Percentiles rank a stretch among this genome's conserved stretches.
Conservation (phyloP, 2,113 vertebrate species). For the Oryzias curvinotus region DNA sequence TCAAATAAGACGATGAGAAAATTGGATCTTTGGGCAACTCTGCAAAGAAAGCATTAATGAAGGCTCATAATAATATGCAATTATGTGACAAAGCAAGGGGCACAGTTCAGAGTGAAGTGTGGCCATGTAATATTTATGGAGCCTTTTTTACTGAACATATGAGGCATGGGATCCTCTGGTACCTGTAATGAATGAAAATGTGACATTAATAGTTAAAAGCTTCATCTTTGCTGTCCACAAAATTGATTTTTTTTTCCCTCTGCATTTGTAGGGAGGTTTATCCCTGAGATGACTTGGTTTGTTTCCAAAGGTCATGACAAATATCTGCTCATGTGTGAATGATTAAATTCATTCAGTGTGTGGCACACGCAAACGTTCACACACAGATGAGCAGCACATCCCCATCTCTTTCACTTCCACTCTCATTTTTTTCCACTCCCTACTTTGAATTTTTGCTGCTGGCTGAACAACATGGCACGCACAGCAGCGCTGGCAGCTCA, state of each 20-base stretch:
- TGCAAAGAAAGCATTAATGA: conserved; percentile 15
- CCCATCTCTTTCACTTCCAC: conserved; percentile 1
- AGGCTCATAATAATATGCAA: conserved; percentile 48
- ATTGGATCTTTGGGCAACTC: conserved; percentile 59
- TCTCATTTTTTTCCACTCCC: conserved; percentile 22
- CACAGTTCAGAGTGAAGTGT: conserved; percentile 45
- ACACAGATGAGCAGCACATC: conserved; percentile 29
- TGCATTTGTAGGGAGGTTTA: conserved; percentile 60
- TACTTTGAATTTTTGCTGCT: conserved; percentile 55
- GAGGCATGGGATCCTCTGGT: conserved; percentile 8
- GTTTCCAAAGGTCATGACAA: conserved; percentile 75
- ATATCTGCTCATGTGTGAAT: conserved; percentile 71
- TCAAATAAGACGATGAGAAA: conserved; percentile 67
- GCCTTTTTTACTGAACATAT: conserved; percentile 23
- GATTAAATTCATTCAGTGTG: conserved; percentile 67
- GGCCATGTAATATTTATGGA: conserved; percentile 60
- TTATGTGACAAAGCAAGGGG: conserved; percentile 55
- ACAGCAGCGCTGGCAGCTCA: conserved; percentile 19
- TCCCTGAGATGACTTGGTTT: conserved; percentile 54
- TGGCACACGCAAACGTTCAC: conserved; percentile 27
- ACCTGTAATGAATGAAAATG: conserved; percentile 42
- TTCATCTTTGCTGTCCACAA: conserved; percentile 43
- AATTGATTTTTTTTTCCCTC: conserved; percentile 70
- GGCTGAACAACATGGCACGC: conserved; percentile 27
- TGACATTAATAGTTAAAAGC: conserved; percentile 59